A percentile compares a stretch with the other conserved stretches of the same genome.
Conservation (phyloP, 2,113 vertebrate genomes). For the Rhea americana region DNA sequence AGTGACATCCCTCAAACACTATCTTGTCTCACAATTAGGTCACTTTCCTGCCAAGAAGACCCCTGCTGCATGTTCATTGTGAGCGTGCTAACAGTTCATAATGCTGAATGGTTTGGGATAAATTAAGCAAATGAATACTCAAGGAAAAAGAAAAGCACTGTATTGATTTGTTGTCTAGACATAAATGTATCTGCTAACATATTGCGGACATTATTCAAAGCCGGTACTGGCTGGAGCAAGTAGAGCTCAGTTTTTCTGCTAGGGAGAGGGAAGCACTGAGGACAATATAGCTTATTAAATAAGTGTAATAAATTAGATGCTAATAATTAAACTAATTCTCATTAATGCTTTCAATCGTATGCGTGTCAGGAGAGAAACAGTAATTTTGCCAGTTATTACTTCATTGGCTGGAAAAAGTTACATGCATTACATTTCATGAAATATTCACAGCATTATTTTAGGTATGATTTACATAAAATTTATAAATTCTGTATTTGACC, state of each 20-base stretch:
- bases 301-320: conserved; percentile 57
- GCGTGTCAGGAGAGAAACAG: conserved; percentile 54
- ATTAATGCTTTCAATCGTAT: conserved; percentile 48
- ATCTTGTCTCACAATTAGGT: conserved; percentile 66
- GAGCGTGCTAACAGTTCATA: conserved; percentile 71
- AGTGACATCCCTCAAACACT: conserved; percentile 60
- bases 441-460: conserved; percentile 63
- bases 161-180: conserved; percentile 92
- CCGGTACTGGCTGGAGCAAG: conserved; percentile 61
- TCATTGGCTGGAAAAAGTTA: conserved; percentile 49
- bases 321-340: conserved; percentile 68
- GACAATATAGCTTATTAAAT: conserved; percentile 51
- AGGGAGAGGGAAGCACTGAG: conserved; percentile 43
- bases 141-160: conserved; percentile 74
- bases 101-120: conserved; percentile 75
- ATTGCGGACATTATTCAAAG: conserved; percentile 82
- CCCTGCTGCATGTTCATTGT: conserved; percentile 66
- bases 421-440: conserved; percentile 56
- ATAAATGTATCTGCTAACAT: conserved; percentile 90
- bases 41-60: conserved; percentile 61
- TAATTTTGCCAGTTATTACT: conserved; percentile 56
- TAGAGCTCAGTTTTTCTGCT: conserved; percentile 73
- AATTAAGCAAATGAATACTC: conserved; percentile 79
- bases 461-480: conserved; percentile 63
- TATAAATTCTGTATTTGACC: conserved; percentile 68